These are phyloP conservation scores for Neogobius melanostomus DNA, from an alignment of 2,113 vertebrate genomes.

Conservation along the genomic window DNA sequence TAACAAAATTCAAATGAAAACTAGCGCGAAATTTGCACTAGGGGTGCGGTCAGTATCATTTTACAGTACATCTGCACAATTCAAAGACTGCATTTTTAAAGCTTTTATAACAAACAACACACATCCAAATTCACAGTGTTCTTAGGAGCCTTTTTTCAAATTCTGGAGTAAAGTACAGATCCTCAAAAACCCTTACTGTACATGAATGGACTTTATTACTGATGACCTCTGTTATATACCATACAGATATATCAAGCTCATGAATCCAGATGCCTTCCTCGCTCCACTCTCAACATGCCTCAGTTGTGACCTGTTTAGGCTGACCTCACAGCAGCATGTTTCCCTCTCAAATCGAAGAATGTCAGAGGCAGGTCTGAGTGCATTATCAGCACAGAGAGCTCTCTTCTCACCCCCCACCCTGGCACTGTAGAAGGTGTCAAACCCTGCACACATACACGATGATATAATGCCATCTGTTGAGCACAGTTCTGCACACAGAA, in stretches of 20 bases:
- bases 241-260: not conserved
- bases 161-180: too few relatives aligned
- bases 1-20: too few relatives aligned
- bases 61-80: too few relatives aligned
- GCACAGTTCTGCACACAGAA: not conserved
- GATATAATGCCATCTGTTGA: conserved; percentile 27
- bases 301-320: not conserved
- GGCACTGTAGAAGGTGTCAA: conserved; percentile 7
- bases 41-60: too few relatives aligned
- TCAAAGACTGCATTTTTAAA: too few relatives aligned
- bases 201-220: too few relatives aligned
- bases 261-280: not conserved
- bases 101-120: too few relatives aligned
- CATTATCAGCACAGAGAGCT: conserved; percentile 1
- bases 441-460: conserved; percentile 12
- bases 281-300: not conserved
- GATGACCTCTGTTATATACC: too few relatives aligned
- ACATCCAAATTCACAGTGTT: too few relatives aligned
- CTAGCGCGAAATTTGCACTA: too few relatives aligned
- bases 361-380: conserved; percentile 7
- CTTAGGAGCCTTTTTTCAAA: too few relatives aligned
- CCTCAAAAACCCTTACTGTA: too few relatives aligned
- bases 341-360: conserved; percentile 20
- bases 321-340: not conserved
- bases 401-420: conserved; percentile 14